These are phyloP conservation scores for Perccottus glenii DNA, from an alignment of 2,113 vertebrate species.

Conservation along the genomic window DNA sequence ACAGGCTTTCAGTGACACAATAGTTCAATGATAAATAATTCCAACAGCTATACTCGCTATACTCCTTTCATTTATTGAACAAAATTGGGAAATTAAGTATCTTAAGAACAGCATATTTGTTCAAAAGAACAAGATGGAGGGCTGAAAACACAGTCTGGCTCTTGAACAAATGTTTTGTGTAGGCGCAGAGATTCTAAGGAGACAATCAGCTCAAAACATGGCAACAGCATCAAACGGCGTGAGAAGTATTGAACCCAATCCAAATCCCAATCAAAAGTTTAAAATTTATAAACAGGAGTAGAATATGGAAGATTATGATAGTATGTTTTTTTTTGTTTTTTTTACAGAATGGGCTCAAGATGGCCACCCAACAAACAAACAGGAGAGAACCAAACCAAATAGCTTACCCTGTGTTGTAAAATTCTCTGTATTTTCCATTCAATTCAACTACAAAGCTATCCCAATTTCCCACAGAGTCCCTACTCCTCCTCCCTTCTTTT, in stretches of 20 bases:
- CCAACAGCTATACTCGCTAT: no score
- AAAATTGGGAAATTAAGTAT: conserved; percentile 12
- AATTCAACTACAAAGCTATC: neutral
- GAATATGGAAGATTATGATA: conserved; percentile 51
- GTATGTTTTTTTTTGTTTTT: no score
- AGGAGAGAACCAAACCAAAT: neutral
- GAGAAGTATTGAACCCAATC: conserved; percentile 31
- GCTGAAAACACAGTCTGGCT: conserved; percentile 51
- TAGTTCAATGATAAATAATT: no score
- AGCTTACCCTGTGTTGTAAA: neutral
- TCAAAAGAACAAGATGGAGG: conserved; percentile 39
- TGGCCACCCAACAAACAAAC: conserved; percentile 3
- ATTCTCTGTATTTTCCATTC: neutral
- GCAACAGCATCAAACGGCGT: conserved; percentile 47
- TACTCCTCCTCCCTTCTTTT: conserved; percentile 17
- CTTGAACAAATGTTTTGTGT: conserved; percentile 34
- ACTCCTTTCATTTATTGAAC: no score
- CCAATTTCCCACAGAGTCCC: neutral
- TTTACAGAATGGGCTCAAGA: conserved; percentile 29
- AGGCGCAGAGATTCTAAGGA: conserved; percentile 43
- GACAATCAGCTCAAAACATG: conserved; percentile 35
- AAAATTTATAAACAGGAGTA: conserved; percentile 25
- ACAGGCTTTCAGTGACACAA: no score
- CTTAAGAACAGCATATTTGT: conserved; percentile 1
- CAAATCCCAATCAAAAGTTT: conserved; percentile 9